A percentile compares a stretch with the other conserved stretches of the same genome.
Evolutionary conservation across 2,797 vertebrate genomes (phyloP).

Genomic region (Moxostoma hubbsi): DNA sequence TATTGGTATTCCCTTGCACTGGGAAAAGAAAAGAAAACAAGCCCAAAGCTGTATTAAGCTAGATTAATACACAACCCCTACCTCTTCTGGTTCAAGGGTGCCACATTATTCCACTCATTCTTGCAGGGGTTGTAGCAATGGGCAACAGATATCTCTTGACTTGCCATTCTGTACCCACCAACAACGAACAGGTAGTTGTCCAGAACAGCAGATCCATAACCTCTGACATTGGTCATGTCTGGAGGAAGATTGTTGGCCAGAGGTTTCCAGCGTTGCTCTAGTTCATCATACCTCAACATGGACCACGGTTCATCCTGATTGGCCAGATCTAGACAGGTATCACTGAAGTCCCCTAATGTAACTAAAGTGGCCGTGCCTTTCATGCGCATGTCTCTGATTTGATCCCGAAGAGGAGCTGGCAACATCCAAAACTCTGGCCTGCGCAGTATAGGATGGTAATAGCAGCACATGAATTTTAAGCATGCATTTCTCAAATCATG

Average conservation of each 20-base stretch:
- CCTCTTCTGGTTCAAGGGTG: constrained; percentile 96
- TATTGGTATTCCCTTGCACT: no score
- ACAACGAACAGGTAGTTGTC: constrained; percentile 96
- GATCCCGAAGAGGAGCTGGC: constrained; percentile 73
- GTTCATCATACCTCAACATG: constrained; percentile 88
- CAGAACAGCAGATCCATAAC: constrained; percentile 86
- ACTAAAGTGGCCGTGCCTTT: constrained; percentile 84
- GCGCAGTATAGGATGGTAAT: constrained; percentile 88
- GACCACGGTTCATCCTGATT: constrained; percentile 85
- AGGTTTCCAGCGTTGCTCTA: constrained; percentile 86
- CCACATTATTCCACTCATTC: constrained; percentile 89
- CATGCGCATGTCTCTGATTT: constrained; percentile 85
- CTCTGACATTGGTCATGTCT: constrained; percentile 88
- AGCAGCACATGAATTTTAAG: constrained; percentile 86
- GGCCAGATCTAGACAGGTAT: constrained; percentile 74
- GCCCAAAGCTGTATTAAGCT: no score
- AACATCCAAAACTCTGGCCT: constrained; percentile 81
- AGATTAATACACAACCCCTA: constrained; percentile 55
- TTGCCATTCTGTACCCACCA: constrained; percentile 89
- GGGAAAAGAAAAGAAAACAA: no score
- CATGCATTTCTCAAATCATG: constrained; percentile 85
- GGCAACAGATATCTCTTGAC: constrained; percentile 90
- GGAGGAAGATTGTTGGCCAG: constrained; percentile 85
- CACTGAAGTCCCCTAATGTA: constrained; percentile 85
- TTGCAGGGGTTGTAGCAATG: constrained; percentile 93